Evolutionary conservation across 2,888 invertebrate species (phyloP).

Genomic region (Eristalis arbustorum): DNA sequence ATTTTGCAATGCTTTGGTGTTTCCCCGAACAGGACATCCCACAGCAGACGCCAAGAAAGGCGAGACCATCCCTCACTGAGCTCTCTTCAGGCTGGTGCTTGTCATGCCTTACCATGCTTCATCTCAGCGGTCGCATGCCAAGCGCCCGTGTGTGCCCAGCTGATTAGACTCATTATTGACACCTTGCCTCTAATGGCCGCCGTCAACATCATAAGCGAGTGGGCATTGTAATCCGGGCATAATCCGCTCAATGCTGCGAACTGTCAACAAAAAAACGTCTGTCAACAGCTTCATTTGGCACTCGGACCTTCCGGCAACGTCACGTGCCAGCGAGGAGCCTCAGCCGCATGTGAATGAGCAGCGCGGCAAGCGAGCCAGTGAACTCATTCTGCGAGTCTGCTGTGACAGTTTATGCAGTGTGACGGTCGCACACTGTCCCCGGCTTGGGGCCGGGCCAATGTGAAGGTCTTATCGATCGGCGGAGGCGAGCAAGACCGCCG

Average conservation of each 20-base stretch:
- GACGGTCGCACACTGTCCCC: constrained; percentile 17
- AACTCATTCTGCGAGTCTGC: constrained; percentile 16
- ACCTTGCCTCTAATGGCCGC: constrained; percentile 11
- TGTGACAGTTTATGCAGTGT: constrained; percentile 24
- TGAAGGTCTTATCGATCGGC: constrained; percentile 63
- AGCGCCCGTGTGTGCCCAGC: background rate
- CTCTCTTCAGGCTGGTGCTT: background rate
- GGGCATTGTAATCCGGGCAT: background rate
- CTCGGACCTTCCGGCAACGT: background rate
- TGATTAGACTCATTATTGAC: constrained; percentile 7
- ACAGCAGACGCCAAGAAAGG: background rate
- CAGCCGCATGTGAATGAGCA: too few relatives aligned
- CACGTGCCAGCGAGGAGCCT: background rate
- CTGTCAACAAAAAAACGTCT: constrained; percentile 23
- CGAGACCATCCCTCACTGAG: background rate
- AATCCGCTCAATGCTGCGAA: constrained; percentile 12
- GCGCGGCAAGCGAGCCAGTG: background rate
- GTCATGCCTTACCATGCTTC: background rate
- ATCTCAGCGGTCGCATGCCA: background rate
- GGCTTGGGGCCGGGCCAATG: constrained; percentile 43
- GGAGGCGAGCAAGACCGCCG: background rate
- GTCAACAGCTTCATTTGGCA: background rate
- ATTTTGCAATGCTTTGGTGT: background rate
- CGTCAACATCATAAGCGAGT: constrained; percentile 12
- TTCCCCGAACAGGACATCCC: background rate